Conservation (phyloP, 2,113 vertebrate species). For the Microtus pennsylvanicus region DNA sequence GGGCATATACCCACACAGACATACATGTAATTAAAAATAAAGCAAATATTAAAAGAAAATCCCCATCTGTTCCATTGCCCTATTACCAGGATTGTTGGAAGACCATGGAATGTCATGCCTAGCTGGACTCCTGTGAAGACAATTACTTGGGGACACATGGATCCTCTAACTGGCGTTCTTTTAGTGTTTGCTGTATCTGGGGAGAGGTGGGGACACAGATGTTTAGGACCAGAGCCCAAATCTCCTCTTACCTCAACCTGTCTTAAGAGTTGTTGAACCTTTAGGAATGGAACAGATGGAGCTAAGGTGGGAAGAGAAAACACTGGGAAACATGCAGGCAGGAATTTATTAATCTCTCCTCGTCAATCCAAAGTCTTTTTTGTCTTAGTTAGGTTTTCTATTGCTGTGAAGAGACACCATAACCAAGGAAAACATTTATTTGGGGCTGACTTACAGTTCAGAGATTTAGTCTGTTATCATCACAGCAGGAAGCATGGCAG, state of each 20-base stretch:
- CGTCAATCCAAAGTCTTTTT: not conserved
- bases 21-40: not conserved
- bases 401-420: not conserved
- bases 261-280: not conserved
- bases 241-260: constrained; percentile 15
- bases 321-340: not conserved
- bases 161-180: not conserved
- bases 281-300: not conserved
- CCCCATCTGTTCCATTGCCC: not conserved
- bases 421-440: not conserved
- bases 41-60: not conserved
- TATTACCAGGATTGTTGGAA: not conserved
- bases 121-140: not conserved
- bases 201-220: not conserved
- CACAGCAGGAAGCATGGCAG: not conserved
- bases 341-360: not conserved
- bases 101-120: not conserved
- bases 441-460: not conserved
- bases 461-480: not conserved
- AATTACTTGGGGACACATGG: not conserved
- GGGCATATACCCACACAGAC: not conserved
- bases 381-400: not conserved
- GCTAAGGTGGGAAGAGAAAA: not conserved
- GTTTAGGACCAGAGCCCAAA: not conserved
- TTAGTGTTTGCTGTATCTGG: not conserved